Conservation (phyloP, 2,113 vertebrate genomes). For the Furnarius figulus region DNA sequence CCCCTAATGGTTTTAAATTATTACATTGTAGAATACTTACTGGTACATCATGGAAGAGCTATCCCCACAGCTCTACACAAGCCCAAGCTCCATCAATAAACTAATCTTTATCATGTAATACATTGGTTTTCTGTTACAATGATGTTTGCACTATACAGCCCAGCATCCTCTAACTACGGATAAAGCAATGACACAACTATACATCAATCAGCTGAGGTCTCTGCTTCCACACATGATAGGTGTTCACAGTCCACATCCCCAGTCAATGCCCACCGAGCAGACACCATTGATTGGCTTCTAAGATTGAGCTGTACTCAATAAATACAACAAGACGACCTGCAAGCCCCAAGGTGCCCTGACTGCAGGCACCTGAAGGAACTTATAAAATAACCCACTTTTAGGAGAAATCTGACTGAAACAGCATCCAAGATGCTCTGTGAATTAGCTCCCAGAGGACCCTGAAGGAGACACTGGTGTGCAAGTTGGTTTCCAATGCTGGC, state of each 20-base stretch:
- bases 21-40: constrained; percentile 62
- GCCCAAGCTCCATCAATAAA: constrained; percentile 33
- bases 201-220: not conserved
- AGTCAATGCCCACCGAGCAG: not conserved
- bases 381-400: not conserved
- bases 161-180: not conserved
- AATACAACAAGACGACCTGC: not conserved
- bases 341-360: not conserved
- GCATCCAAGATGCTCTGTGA: not conserved
- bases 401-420: not conserved
- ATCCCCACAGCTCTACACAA: constrained; percentile 28
- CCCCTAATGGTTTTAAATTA: constrained; percentile 63
- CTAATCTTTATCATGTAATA: constrained; percentile 38
- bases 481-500: not conserved
- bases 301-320: not conserved
- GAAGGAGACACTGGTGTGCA: not conserved
- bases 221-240: not conserved
- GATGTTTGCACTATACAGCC: not conserved
- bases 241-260: not conserved
- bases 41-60: constrained; percentile 42
- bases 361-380: not conserved
- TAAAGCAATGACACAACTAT: not conserved
- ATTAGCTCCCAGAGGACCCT: not conserved
- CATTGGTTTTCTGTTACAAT: not conserved
- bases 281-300: not conserved